Base-by-base conservation (phyloP, 1,140 invertebrate genomes). In the Nylanderia fulva region DNA sequence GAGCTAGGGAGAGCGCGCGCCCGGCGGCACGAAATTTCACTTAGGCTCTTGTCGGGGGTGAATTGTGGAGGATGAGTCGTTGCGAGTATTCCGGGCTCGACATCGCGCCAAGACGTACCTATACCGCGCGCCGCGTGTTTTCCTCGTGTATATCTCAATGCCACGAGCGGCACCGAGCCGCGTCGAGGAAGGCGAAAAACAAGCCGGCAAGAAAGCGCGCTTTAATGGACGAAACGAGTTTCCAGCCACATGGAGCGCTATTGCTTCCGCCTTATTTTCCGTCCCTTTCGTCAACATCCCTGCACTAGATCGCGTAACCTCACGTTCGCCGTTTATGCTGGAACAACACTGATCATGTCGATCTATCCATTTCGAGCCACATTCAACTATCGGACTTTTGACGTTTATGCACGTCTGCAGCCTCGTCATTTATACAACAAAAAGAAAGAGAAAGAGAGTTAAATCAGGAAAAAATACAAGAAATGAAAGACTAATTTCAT, bases 161-260 rank as follows among this genome's bases (percentile, higher is more conserved):
- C 84, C 77, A 86, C 36, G 69, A 88, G 52, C 69, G 56, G 75
- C 54, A 64, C 21, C 36, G 72, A 79, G 82, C 54, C 33, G 13
- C n/a, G 75, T 21, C 33, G 71, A 66, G 61, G 29, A 71, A 72
- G 77, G 54, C 69, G 90, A 90, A 90, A 90, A 90, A 86, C 79
- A 85, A 42, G 56, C 60, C 52, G 45, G 85, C 84, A 92, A 91
- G 86, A 89, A 92, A 90, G 85, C 88, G 64, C 86, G 88, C 88
- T 92, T 92, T 92, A 92, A 92, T 92, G 91, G 90, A 92, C 85
- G 90, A 92, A 92, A 91, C 90, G 90, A 91, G 88, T 92, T 92
- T 90, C 79, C 90, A 91, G 85, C 88, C 85, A 87, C 87, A 76
- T 83, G 86, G 77, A 88, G 90, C 88, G 86, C 90, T 92, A 90